Evolutionary conservation across 1,140 invertebrate species (phyloP).

Genomic region (Diachasma alloeum): DNA sequence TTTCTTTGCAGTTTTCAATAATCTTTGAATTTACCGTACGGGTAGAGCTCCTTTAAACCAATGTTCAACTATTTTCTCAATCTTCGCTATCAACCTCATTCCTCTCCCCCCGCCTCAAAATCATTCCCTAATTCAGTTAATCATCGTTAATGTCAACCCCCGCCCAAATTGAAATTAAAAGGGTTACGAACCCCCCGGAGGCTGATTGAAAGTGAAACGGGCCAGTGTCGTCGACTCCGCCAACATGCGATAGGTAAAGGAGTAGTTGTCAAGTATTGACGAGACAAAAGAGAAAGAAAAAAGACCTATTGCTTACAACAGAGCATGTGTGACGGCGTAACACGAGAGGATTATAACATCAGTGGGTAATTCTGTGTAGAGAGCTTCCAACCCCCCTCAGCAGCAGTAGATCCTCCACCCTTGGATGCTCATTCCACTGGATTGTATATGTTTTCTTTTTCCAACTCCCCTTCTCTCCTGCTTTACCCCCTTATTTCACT

Average conservation of each 20-base stretch:
- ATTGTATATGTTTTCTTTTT: constrained; percentile 45
- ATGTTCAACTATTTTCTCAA: too few species aligned
- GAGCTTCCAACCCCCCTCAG: constrained; percentile 31
- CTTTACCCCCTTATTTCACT: background rate
- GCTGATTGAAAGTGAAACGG: constrained; percentile 30
- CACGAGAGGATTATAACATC: constrained; percentile 67
- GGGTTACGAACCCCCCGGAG: background rate
- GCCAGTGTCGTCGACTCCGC: background rate
- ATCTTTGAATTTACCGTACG: too few species aligned
- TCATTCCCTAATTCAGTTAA: background rate
- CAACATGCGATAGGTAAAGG: constrained; percentile 6
- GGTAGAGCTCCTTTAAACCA: too few species aligned
- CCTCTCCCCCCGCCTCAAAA: background rate
- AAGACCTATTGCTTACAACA: constrained; percentile 55
- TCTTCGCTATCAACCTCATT: too few species aligned
- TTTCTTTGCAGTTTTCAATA: too few species aligned
- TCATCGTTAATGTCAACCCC: background rate
- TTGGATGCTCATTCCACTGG: constrained; percentile 52
- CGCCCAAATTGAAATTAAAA: background rate
- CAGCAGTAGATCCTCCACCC: background rate
- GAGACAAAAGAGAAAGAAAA: constrained; percentile 21
- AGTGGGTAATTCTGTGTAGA: constrained; percentile 56
- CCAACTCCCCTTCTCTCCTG: background rate
- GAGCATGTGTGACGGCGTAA: constrained; percentile 61
- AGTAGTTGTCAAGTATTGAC: constrained; percentile 4